Evolutionary conservation across 2,888 invertebrate species (phyloP).

Genomic region (Pelosia muscerda): DNA sequence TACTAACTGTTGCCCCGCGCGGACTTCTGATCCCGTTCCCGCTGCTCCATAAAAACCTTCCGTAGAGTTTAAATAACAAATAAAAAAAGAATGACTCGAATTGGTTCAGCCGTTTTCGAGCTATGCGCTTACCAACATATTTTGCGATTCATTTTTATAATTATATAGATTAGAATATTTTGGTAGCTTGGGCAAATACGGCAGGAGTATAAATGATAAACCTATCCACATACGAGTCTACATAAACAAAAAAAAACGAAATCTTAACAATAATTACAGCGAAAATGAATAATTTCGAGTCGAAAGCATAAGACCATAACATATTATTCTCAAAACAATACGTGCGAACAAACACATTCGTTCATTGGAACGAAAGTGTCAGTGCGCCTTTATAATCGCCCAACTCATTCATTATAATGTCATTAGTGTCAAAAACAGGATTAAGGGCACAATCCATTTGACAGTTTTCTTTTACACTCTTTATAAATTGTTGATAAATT

Average conservation of each 20-base stretch:
- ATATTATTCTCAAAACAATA: neutral
- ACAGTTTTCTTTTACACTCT: neutral
- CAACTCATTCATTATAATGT: conserved; percentile 10
- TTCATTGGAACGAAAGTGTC: conserved; percentile 7
- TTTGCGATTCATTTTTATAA: no score
- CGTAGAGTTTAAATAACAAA: no score
- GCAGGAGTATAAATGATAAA: no score
- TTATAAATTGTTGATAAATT: neutral
- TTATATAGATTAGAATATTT: no score
- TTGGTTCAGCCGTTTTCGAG: no score
- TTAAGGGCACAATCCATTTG: neutral
- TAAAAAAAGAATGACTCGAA: no score
- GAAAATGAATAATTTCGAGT: neutral
- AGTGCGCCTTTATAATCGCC: neutral
- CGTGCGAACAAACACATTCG: neutral
- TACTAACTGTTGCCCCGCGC: no score
- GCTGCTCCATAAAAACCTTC: no score
- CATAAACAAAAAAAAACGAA: neutral
- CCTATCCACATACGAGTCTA: neutral
- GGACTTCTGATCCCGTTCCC: no score
- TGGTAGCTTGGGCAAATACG: no score
- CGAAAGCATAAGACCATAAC: neutral
- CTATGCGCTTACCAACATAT: no score
- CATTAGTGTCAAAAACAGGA: conserved; percentile 9
- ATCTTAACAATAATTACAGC: neutral